Conservation (phyloP, 2,113 vertebrate genomes). For the Tragelaphus scriptus region DNA sequence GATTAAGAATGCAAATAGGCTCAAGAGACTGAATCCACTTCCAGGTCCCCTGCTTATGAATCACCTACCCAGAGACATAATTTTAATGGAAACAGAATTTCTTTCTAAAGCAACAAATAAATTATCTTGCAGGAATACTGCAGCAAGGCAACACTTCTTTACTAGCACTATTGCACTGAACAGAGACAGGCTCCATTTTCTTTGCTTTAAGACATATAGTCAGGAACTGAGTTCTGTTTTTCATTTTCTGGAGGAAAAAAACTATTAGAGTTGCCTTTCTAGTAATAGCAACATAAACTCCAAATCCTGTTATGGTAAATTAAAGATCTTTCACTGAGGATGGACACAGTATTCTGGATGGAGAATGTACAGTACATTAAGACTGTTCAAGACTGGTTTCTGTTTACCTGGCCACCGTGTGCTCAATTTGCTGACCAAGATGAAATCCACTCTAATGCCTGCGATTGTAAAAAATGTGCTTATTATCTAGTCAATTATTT, state of each 20-base stretch:
- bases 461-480: neutral
- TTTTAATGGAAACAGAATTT: conserved; percentile 55
- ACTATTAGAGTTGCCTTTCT: conserved; percentile 9
- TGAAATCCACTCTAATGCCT: neutral
- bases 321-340: conserved; percentile 8
- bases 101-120: conserved; percentile 58
- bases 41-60: conserved; percentile 41
- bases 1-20: conserved; percentile 61
- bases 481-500: neutral
- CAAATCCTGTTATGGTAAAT: neutral
- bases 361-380: neutral
- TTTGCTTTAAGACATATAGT: neutral
- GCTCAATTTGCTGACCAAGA: neutral
- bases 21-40: conserved; percentile 19
- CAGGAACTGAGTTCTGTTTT: conserved; percentile 26
- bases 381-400: neutral
- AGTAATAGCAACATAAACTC: conserved; percentile 28
- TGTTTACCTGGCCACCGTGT: neutral
- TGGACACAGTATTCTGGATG: neutral
- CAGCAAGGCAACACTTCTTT: neutral
- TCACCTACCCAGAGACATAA: conserved; percentile 34
- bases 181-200: neutral
- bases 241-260: conserved; percentile 51
- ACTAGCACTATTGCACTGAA: neutral
- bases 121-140: conserved; percentile 21